phyloP scores from a whole-genome alignment of 2,888 invertebrate species.

The Julus scandinavius region DNA sequence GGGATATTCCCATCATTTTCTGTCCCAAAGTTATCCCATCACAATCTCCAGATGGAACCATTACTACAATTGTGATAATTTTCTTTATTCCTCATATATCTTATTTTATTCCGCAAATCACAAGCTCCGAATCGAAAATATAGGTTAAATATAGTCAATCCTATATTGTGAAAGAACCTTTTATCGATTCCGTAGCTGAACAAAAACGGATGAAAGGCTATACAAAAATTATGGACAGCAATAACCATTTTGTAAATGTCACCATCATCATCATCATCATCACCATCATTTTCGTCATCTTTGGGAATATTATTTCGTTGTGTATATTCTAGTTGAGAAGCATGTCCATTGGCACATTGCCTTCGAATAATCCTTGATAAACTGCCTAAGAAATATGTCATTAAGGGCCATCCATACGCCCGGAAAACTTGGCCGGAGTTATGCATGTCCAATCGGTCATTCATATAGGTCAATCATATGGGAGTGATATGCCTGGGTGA shows the following conservation, averaged over 20 bases:
- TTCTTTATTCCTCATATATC: neutral
- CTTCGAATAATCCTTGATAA: constrained; percentile 23
- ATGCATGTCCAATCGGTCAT: too few relatives aligned
- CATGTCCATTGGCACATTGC: constrained; percentile 6
- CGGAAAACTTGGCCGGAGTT: too few relatives aligned
- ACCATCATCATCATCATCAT: too few relatives aligned
- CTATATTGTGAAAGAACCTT: too few relatives aligned
- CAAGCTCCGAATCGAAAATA: neutral
- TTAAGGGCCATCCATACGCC: neutral
- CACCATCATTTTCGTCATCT: too few relatives aligned
- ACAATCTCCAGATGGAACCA: too few relatives aligned
- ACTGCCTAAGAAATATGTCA: neutral
- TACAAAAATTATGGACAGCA: constrained; percentile 12
- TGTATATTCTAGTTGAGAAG: neutral
- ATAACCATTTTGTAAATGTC: constrained; percentile 30
- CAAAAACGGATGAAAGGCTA: neutral
- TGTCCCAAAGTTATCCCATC: too few relatives aligned
- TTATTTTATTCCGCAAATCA: neutral
- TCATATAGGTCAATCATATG: neutral
- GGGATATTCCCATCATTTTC: too few relatives aligned
- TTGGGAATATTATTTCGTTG: neutral
- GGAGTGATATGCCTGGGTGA: neutral
- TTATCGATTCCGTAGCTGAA: neutral
- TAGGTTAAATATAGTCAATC: neutral
- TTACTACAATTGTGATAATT: neutral